Conservation (phyloP, 2,113 vertebrate species). For the Pachyramphus minor region DNA sequence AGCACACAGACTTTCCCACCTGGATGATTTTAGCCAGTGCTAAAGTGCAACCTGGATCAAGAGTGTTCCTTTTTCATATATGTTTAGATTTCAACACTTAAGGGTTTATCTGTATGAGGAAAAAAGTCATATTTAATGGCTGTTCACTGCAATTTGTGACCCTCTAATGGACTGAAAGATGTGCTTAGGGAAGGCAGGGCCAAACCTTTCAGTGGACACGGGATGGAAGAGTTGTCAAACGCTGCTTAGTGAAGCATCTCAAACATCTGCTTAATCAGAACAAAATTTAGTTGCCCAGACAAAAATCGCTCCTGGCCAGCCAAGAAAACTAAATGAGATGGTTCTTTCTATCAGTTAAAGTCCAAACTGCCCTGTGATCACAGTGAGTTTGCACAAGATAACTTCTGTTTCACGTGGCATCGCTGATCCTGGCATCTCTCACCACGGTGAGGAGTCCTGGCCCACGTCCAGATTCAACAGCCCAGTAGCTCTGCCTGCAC, state of each 20-base stretch:
- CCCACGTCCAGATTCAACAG: slow-evolving; percentile 71
- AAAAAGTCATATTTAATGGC: neutral
- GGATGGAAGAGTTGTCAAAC: neutral
- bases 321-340: neutral
- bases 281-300: neutral
- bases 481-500: slow-evolving; percentile 59
- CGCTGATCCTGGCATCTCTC: slow-evolving; percentile 61
- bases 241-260: neutral
- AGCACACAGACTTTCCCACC: neutral
- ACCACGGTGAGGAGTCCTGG: slow-evolving; percentile 23
- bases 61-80: neutral
- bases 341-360: slow-evolving; percentile 5
- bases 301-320: neutral
- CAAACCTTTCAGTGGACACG: rapidly evolving
- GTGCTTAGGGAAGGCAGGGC: neutral
- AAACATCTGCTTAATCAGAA: neutral
- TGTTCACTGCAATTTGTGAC: neutral
- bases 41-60: neutral
- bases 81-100: neutral
- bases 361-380: slow-evolving; percentile 38
- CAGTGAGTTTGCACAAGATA: slow-evolving; percentile 41
- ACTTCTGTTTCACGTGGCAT: slow-evolving; percentile 60
- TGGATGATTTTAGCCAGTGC: neutral
- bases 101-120: neutral
- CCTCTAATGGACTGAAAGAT: neutral